Conservation (phyloP, 2,888 invertebrate species). For the Meloe dianella region DNA sequence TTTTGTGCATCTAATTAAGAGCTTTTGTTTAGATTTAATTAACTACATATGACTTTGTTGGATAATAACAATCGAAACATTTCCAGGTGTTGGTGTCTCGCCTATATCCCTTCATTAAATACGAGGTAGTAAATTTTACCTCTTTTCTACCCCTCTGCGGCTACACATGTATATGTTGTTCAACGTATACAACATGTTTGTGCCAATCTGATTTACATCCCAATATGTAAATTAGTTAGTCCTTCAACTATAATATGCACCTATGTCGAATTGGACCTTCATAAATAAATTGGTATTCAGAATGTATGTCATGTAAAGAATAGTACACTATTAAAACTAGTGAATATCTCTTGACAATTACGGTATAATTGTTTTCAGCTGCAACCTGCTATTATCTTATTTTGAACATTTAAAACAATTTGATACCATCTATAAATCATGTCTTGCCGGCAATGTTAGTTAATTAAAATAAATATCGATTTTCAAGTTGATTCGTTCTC, state of each 20-base stretch:
- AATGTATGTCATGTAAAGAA: conserved; percentile 17
- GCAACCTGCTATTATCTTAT: conserved; percentile 13
- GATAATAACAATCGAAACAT: background rate
- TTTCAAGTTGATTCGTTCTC: background rate
- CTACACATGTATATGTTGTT: background rate
- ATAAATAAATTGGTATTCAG: conserved; percentile 34
- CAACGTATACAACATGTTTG: background rate
- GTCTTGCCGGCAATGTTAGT: background rate
- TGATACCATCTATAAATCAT: background rate
- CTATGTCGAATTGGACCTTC: conserved; percentile 31
- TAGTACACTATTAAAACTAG: conserved; percentile 17
- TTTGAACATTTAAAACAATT: background rate
- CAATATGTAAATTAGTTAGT: conserved; percentile 23
- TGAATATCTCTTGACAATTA: conserved; percentile 22
- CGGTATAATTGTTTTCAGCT: conserved; percentile 29
- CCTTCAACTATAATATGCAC: conserved; percentile 16
- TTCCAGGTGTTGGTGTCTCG: background rate
- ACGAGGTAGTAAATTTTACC: background rate
- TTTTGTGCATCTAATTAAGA: too few species aligned
- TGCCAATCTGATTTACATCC: conserved; percentile 12
- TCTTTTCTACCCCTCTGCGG: background rate
- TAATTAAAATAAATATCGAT: background rate
- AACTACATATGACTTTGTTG: background rate
- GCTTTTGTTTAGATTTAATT: too few species aligned
- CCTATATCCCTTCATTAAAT: background rate